A percentile compares a stretch with the other conserved stretches of the same genome.
These are phyloP conservation scores for Seira sanloemensis DNA, from an alignment of 2,888 invertebrate genomes.

Conservation along the genomic window DNA sequence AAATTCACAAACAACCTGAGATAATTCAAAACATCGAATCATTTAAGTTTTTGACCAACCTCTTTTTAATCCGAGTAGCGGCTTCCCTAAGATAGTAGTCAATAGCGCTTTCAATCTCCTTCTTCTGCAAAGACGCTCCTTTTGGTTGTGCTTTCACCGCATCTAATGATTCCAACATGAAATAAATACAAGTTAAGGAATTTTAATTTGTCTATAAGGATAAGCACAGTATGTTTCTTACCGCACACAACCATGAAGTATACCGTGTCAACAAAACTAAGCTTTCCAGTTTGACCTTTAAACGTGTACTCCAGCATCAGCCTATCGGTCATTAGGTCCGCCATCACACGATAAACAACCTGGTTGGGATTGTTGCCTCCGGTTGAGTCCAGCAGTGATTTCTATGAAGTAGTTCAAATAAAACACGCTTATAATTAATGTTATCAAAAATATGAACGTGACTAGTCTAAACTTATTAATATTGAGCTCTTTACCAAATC, in stretches of 20 bases:
- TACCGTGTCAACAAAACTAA: background rate
- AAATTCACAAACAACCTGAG: no score
- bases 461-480: no score
- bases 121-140: background rate
- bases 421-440: no score
- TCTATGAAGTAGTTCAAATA: no score
- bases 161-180: background rate
- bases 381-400: background rate
- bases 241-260: background rate
- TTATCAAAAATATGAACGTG: no score
- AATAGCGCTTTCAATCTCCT: constrained; percentile 1
- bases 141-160: constrained; percentile 12
- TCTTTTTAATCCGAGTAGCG: background rate
- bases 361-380: background rate
- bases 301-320: background rate
- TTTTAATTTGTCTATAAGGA: background rate
- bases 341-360: background rate
- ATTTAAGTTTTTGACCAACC: no score
- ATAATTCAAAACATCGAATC: no score
- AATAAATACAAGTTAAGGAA: background rate
- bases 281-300: background rate
- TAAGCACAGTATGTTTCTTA: background rate
- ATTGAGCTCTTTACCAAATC: no score
- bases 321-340: background rate
- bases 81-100: constrained; percentile 10